Evolutionary conservation across 2,113 vertebrate genomes (phyloP).

Genomic region (Catharus fuscescens): DNA sequence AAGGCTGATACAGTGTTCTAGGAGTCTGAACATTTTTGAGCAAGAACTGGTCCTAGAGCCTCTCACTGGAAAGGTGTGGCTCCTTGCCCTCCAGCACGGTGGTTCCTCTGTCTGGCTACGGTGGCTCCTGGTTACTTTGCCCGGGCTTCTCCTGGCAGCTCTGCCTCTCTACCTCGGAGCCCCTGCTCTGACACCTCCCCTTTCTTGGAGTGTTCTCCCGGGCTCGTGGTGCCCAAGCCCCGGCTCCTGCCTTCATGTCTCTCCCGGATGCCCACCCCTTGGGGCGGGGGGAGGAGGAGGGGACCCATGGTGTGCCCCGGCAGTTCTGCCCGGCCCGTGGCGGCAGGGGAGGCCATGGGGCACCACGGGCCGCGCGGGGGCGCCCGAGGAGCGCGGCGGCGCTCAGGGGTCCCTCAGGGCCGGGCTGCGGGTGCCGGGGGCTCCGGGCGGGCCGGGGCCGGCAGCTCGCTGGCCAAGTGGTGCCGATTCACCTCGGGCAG

Average conservation of each 20-base stretch:
- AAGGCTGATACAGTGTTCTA: rapidly evolving
- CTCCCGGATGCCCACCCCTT: not conserved
- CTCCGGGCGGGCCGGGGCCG: too few relatives aligned
- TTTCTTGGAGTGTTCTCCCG: rapidly evolving
- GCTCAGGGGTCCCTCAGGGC: too few relatives aligned
- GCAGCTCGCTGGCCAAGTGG: too few relatives aligned
- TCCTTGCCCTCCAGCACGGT: too few relatives aligned
- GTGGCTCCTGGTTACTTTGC: not conserved
- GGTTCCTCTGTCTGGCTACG: rapidly evolving
- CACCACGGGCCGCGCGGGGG: not conserved
- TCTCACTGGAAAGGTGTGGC: not conserved
- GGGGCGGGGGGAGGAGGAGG: too few relatives aligned
- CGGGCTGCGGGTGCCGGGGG: not conserved
- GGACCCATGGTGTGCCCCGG: rapidly evolving
- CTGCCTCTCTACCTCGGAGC: rapidly evolving
- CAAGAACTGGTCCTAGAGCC: not conserved
- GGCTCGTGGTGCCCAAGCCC: too few relatives aligned
- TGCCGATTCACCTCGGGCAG: not conserved
- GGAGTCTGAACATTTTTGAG: not conserved
- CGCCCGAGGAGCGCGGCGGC: not conserved
- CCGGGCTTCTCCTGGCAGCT: not conserved
- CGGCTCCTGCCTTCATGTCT: rapidly evolving
- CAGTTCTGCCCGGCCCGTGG: too few relatives aligned
- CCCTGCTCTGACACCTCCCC: rapidly evolving
- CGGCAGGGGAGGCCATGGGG: rapidly evolving